Conservation (phyloP, 2,888 invertebrate genomes). For the Patella caerulea region DNA sequence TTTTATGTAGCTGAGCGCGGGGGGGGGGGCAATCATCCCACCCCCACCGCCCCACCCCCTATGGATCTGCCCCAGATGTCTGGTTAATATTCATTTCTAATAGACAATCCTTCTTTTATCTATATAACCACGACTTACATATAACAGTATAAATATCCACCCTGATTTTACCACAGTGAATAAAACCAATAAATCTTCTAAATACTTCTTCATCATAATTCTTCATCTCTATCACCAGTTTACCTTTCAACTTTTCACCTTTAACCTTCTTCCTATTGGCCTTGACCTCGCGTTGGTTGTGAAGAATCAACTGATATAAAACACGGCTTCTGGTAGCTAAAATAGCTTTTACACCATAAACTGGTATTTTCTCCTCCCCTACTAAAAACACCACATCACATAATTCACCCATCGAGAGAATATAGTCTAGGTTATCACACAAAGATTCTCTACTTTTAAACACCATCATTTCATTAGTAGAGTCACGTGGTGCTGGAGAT, state of each 20-base stretch:
- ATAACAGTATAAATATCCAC: not conserved
- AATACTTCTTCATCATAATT: slow-evolving; percentile 8
- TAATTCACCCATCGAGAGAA: not conserved
- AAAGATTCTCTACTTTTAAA: slow-evolving; percentile 10
- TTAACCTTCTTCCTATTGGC: not conserved
- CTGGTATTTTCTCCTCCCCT: not conserved
- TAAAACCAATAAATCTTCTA: slow-evolving; percentile 3
- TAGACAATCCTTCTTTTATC: too few species aligned
- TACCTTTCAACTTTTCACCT: not conserved
- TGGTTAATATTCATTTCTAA: too few species aligned
- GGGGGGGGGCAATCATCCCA: too few species aligned
- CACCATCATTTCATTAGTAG: not conserved
- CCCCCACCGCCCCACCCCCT: too few species aligned
- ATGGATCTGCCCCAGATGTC: too few species aligned
- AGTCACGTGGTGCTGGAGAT: not conserved
- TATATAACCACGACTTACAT: not conserved
- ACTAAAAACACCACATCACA: not conserved
- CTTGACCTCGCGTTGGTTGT: not conserved
- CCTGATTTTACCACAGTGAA: slow-evolving; percentile 6
- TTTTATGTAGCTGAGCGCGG: too few species aligned
- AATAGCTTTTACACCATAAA: slow-evolving; percentile 10
- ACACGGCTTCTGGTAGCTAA: not conserved
- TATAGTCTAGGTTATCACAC: slow-evolving; percentile 1
- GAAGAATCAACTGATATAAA: not conserved
- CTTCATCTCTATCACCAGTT: not conserved